Evolutionary conservation across 2,888 invertebrate genomes (phyloP), one percentile per base, ranked within the genome.

Genomic region (Heliconius charithonia): DNA sequence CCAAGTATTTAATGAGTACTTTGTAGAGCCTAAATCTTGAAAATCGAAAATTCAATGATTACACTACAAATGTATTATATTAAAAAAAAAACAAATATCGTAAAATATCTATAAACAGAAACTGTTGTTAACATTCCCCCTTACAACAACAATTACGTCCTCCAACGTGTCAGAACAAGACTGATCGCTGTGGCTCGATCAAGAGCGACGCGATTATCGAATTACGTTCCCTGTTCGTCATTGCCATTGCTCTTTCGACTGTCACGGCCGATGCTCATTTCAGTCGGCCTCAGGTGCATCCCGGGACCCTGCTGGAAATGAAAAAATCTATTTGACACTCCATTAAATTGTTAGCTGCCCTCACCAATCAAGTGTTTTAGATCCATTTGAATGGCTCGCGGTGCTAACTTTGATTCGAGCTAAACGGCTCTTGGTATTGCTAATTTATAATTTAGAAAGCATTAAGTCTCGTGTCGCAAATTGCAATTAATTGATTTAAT

Each of bases 151-250:
- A 75, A 82, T 81, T 81, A 80, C 80, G 83, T 82, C 84, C 84
- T 85, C 83, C 83, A 76, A 81, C 81, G 81, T 80, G 84, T 84
- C 84, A 86, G 77, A 79, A 74, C 74, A 88, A 92, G 93, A 93
- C 91, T 90, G 90, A 92, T 92, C 89, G 87, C 83, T 87, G 85
- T 80, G 81, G 85, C 83, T 83, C 90, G 91, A 93, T 94, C 94
- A 94, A 93, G 94, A 93, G 91, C 94, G 90, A 83, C 72, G 77
- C 78, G 73, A 93, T 94, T 95, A 95, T 93, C 93, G 92, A 93
- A 94, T 95, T 93, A 93, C 88, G 90, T 84, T 89, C 92, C 93
- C 92, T 89, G 89, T 86, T 85, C 71, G 67, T 62, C 79, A 86
- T 81, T 85, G 85, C 86, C 86, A 89, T 86, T 93, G 94, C 92